phyloP scores from a whole-genome alignment of 2,888 invertebrate species.

The Lasioglossum lativentre region DNA sequence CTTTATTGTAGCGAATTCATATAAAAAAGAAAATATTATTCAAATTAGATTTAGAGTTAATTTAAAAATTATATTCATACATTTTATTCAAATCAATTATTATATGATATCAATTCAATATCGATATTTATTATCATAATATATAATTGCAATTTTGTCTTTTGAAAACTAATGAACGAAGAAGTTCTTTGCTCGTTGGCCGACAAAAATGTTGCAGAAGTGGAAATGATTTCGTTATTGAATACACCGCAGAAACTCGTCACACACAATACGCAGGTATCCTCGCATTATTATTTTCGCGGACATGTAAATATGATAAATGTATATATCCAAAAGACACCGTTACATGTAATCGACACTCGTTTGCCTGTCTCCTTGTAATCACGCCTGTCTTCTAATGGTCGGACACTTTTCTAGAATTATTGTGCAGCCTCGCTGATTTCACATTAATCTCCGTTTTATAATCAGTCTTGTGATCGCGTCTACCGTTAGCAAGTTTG shows the following conservation, averaged over 20 bases:
- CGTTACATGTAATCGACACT: conserved; percentile 65
- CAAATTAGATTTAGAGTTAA: not conserved
- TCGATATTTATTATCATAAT: no score
- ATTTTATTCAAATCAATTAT: no score
- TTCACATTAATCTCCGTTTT: conserved; percentile 46
- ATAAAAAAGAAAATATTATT: no score
- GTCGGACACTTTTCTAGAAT: conserved; percentile 23
- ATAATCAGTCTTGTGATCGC: conserved; percentile 18
- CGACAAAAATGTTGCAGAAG: not conserved
- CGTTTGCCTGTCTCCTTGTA: conserved; percentile 38
- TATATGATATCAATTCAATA: not conserved
- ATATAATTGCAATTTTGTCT: no score
- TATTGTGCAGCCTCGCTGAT: conserved; percentile 33
- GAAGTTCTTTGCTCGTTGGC: not conserved
- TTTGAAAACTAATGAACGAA: not conserved
- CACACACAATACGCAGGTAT: not conserved
- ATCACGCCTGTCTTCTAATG: conserved; percentile 30
- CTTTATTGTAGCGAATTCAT: no score
- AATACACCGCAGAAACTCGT: not conserved
- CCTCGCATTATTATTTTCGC: not conserved
- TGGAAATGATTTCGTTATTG: not conserved
- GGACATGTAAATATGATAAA: conserved; percentile 9
- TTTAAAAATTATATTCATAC: not conserved
- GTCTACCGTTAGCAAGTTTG: conserved; percentile 33
- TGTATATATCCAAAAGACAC: conserved; percentile 47